These are phyloP conservation scores for Yponomeuta malinellus DNA, from an alignment of 2,888 invertebrate genomes.

Conservation along the genomic window DNA sequence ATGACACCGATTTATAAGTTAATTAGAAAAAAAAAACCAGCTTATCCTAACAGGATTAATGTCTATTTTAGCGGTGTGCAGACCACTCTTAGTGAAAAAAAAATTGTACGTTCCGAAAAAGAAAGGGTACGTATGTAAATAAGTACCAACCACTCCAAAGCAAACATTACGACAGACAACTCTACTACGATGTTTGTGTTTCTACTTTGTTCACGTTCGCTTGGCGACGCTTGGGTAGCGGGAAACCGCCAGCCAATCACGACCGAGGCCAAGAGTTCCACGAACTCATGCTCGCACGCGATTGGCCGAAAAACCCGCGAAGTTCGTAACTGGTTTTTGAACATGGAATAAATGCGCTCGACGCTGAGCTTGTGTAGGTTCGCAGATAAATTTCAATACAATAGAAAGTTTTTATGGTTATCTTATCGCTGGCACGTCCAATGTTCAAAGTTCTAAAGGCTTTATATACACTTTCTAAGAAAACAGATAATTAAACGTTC, in stretches of 20 bases:
- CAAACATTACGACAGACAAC: slow-evolving; percentile 15
- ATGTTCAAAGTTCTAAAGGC: no score
- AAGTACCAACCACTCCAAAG: slow-evolving; percentile 4
- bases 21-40: no score
- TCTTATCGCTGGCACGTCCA: neutral
- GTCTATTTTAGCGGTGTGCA: no score
- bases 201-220: slow-evolving; percentile 18
- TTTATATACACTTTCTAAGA: neutral
- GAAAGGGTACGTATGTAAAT: neutral
- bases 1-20: no score
- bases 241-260: slow-evolving; percentile 38
- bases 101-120: neutral
- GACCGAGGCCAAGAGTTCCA: slow-evolving; percentile 57
- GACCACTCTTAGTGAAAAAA: neutral
- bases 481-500: neutral
- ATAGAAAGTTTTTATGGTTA: slow-evolving; percentile 8
- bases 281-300: slow-evolving; percentile 44
- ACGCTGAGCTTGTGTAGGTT: slow-evolving; percentile 11
- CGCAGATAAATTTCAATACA: slow-evolving; percentile 5
- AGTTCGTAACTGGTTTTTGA: slow-evolving; percentile 46
- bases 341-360: slow-evolving; percentile 39
- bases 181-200: slow-evolving; percentile 15
- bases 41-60: no score
- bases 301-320: slow-evolving; percentile 55
- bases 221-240: slow-evolving; percentile 18